Conservation (phyloP, 2,888 invertebrate genomes). For the Cephus pulcher region DNA sequence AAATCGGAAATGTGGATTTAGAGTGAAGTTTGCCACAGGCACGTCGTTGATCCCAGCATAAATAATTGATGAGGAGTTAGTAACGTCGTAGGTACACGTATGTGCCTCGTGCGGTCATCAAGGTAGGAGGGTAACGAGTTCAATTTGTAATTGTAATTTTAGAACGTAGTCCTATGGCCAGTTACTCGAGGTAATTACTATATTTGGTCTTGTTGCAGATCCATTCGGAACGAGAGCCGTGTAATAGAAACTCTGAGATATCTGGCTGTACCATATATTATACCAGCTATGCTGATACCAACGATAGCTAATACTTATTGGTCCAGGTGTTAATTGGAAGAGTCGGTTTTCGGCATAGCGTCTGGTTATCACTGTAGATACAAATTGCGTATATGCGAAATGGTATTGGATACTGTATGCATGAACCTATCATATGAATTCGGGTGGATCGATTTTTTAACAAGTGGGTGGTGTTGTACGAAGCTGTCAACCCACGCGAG, state of each 20-base stretch:
- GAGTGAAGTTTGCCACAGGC: background rate
- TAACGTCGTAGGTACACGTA: background rate
- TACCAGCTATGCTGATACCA: background rate
- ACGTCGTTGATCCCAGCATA: background rate
- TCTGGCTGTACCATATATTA: background rate
- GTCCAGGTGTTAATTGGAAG: background rate
- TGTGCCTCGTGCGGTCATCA: background rate
- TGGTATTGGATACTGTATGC: background rate
- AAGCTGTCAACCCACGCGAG: background rate
- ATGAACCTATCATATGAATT: background rate
- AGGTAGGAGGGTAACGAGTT: slow-evolving; percentile 5
- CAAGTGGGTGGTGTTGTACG: background rate
- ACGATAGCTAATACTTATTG: background rate
- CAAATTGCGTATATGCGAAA: background rate
- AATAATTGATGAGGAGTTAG: slow-evolving; percentile 10
- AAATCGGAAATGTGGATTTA: background rate
- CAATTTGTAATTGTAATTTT: slow-evolving; percentile 49
- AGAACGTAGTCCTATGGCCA: slow-evolving; percentile 30
- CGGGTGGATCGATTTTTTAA: background rate
- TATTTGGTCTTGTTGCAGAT: slow-evolving; percentile 35
- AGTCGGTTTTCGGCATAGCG: background rate
- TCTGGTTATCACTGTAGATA: background rate
- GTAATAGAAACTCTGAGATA: background rate
- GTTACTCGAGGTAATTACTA: slow-evolving; percentile 43
- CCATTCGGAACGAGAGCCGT: background rate